These are phyloP conservation scores for Ceyx melanurus DNA, from an alignment of 2,113 vertebrate genomes.

Conservation along the genomic window DNA sequence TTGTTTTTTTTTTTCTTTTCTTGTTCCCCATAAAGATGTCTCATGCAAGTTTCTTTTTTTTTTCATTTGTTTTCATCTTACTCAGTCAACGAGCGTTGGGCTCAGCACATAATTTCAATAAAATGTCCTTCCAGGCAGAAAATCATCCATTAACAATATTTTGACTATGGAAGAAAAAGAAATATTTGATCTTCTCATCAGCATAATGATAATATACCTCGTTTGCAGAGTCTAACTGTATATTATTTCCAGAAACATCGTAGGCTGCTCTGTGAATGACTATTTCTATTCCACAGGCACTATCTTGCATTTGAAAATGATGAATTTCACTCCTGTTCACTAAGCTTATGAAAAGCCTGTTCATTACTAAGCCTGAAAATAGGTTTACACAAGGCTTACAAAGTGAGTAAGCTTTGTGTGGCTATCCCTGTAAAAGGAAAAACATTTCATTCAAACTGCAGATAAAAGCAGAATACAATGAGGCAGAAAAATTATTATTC, in stretches of 20 bases:
- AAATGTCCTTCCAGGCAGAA: conserved; percentile 58
- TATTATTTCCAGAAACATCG: conserved; percentile 33
- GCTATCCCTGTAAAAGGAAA: not conserved
- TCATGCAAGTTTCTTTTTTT: not conserved
- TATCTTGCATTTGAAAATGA: conserved; percentile 25
- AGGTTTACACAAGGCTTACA: conserved; percentile 46
- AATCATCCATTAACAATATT: conserved; percentile 55
- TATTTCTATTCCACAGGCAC: conserved; percentile 43
- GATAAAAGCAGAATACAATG: not conserved
- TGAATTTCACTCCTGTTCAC: conserved; percentile 40
- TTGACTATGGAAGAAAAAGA: conserved; percentile 49
- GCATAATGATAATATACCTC: conserved; percentile 43
- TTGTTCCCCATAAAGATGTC: not conserved
- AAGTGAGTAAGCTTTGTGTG: conserved; percentile 42
- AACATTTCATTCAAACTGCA: not conserved
- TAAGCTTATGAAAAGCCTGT: conserved; percentile 40
- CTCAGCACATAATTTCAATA: conserved; percentile 46
- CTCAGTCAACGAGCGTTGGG: not conserved
- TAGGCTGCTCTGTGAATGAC: conserved; percentile 40
- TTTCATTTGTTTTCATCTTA: conserved; percentile 38
- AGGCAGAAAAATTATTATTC: not conserved
- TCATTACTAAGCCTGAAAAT: conserved; percentile 56
- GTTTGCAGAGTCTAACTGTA: conserved; percentile 33
- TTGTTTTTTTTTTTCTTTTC: not conserved
- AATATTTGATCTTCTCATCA: conserved; percentile 56